phyloP scores from a whole-genome alignment of 2,888 invertebrate species.

The Tinea pellionella region DNA sequence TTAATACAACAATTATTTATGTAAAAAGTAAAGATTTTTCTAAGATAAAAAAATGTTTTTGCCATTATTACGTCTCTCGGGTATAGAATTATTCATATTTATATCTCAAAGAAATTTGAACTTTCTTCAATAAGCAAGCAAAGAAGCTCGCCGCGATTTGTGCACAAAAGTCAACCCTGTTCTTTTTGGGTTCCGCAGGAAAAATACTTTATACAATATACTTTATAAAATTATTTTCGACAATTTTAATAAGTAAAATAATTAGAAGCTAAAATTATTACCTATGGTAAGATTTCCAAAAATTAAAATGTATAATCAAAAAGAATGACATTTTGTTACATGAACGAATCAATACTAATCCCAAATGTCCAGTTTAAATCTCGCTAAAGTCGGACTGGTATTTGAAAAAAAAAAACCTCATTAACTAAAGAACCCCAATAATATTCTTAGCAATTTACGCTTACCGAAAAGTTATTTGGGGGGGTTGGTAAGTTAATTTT shows the following conservation, averaged over 20 bases:
- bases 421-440: background rate
- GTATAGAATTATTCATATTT: background rate
- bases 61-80: background rate
- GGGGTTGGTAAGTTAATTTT: background rate
- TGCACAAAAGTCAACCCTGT: background rate
- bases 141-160: background rate
- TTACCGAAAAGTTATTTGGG: background rate
- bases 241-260: no score
- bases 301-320: no score
- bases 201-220: background rate
- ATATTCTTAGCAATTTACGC: background rate
- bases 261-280: no score
- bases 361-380: no score
- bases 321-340: no score
- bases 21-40: no score
- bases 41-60: no score
- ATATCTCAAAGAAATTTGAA: background rate
- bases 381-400: no score
- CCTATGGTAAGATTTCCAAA: no score
- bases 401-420: no score
- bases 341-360: no score
- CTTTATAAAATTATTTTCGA: background rate
- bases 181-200: background rate
- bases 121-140: background rate
- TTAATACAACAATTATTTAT: no score